These are phyloP conservation scores for Apogon talboti DNA, from an alignment of 2,797 vertebrate species.

Conservation along the genomic window DNA sequence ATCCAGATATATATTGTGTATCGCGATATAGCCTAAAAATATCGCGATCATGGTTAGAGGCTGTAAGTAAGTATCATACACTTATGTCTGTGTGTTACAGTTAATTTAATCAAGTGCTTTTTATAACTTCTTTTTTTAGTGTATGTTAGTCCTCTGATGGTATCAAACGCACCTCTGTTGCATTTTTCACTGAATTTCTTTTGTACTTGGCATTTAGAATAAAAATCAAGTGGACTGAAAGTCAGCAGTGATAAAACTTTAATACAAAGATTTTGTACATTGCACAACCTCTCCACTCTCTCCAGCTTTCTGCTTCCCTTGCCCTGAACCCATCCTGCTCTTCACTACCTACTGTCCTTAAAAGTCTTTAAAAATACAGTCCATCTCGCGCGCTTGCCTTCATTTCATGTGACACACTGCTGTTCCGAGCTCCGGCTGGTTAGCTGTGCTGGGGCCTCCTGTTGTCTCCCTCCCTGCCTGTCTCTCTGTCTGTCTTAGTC, in stretches of 20 bases:
- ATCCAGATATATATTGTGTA: no score
- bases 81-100: no score
- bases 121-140: no score
- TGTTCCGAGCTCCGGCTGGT: constrained; percentile 56
- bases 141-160: not conserved
- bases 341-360: constrained; percentile 53
- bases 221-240: constrained; percentile 5
- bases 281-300: not conserved
- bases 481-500: constrained; percentile 30
- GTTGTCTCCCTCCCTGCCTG: constrained; percentile 35
- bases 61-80: no score
- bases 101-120: no score
- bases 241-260: constrained; percentile 14
- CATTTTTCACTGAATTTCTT: not conserved
- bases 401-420: constrained; percentile 77
- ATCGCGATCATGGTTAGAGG: no score
- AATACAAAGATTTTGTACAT: constrained; percentile 39
- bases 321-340: constrained; percentile 19
- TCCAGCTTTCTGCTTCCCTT: constrained; percentile 12
- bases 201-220: not conserved
- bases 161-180: not conserved
- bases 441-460: constrained; percentile 64
- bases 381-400: constrained; percentile 58
- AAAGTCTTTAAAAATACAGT: constrained; percentile 81
- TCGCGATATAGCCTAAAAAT: no score